A percentile compares a stretch with the other conserved stretches of the same genome.
Evolutionary conservation across 2,113 vertebrate species (phyloP).

Genomic region (Dasyprocta punctata): DNA sequence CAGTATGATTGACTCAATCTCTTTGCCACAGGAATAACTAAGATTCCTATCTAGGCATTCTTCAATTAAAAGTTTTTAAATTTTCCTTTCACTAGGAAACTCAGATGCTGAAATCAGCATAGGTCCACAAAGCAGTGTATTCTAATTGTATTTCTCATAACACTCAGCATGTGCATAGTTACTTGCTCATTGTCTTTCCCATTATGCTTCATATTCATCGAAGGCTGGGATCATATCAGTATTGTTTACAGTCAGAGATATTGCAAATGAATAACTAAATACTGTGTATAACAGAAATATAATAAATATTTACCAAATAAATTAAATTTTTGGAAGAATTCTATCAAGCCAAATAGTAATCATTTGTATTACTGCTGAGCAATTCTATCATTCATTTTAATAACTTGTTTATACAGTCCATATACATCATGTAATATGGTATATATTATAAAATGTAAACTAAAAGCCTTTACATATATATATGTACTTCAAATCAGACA

Average conservation of each 20-base stretch:
- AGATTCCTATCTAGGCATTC: not conserved
- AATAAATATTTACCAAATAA: constrained; percentile 18
- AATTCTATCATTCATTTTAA: constrained; percentile 12
- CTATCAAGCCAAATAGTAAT: not conserved
- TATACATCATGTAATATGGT: not conserved
- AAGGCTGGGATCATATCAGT: not conserved
- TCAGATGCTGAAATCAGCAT: not conserved
- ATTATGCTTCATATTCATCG: not conserved
- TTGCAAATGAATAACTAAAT: not conserved
- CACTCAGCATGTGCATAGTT: not conserved
- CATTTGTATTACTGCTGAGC: not conserved
- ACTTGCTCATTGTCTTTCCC: not conserved
- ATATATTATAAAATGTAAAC: constrained; percentile 18
- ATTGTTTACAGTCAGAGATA: not conserved
- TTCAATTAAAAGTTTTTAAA: not conserved
- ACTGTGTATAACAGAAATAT: not conserved
- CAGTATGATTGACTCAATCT: not conserved
- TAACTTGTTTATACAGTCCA: not conserved
- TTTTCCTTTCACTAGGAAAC: not conserved
- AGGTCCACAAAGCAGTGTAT: not conserved
- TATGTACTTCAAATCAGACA: not conserved
- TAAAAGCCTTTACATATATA: not conserved
- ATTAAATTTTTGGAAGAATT: constrained; percentile 33
- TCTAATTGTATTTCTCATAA: not conserved
- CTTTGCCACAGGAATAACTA: not conserved